Conservation (phyloP, 2,888 invertebrate genomes). For the Drosophila neutralis region DNA sequence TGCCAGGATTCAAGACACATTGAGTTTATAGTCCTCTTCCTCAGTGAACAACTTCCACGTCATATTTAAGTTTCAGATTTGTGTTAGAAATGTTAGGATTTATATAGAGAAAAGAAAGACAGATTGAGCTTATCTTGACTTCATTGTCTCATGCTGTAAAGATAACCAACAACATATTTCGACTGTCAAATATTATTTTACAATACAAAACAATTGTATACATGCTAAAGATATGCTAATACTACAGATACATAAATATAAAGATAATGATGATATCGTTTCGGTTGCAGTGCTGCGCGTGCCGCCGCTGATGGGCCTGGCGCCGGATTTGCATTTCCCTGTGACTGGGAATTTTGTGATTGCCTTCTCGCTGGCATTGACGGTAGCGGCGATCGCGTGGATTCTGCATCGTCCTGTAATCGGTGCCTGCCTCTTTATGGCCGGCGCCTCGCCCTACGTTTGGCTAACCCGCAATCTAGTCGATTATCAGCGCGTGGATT, state of each 20-base stretch:
- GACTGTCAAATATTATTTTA: neutral
- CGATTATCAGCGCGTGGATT: constrained; percentile 69
- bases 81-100: too few species aligned
- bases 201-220: constrained; percentile 10
- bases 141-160: neutral
- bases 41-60: neutral
- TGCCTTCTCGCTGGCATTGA: constrained; percentile 85
- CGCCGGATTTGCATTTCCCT: constrained; percentile 84
- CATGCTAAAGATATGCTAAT: constrained; percentile 9
- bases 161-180: neutral
- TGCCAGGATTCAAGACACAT: neutral
- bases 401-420: constrained; percentile 86
- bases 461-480: constrained; percentile 85
- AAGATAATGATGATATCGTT: constrained; percentile 8
- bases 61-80: too few species aligned
- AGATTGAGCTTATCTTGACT: neutral
- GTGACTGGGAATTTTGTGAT: constrained; percentile 85
- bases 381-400: constrained; percentile 86
- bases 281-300: constrained; percentile 78
- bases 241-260: constrained; percentile 2
- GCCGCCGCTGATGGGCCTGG: constrained; percentile 77
- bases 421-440: constrained; percentile 85
- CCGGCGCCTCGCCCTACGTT: constrained; percentile 86
- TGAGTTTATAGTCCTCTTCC: neutral
- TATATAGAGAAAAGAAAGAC: too few species aligned